phyloP scores from a whole-genome alignment of 2,797 vertebrate species.

The Benthosema pterotum region DNA sequence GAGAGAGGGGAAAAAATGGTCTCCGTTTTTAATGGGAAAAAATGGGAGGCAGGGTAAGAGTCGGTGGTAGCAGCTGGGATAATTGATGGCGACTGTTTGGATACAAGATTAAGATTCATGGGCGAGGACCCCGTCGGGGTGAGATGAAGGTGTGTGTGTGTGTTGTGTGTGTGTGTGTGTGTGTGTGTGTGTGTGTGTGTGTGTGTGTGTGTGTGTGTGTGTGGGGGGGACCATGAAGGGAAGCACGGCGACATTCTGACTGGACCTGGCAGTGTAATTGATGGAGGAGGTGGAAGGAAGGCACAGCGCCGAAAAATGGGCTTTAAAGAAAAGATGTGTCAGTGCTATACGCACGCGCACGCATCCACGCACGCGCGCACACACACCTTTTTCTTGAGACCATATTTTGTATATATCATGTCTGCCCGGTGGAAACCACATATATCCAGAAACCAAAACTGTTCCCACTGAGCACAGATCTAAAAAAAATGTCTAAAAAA shows the following conservation, averaged over 20 bases:
- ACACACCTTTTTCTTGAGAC: too few species aligned
- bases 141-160: conserved; percentile 8
- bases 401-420: too few species aligned
- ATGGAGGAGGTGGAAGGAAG: conserved; percentile 54
- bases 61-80: conserved; percentile 69
- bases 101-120: conserved; percentile 83
- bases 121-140: conserved; percentile 54
- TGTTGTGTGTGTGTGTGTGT: conserved; percentile 40
- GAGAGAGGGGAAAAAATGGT: conserved; percentile 45
- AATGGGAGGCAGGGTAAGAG: conserved; percentile 73
- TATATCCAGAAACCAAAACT: too few species aligned
- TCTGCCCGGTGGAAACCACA: too few species aligned
- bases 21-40: conserved; percentile 72
- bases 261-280: conserved; percentile 66
- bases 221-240: conserved; percentile 61
- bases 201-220: conserved; percentile 29
- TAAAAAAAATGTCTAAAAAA: too few species aligned
- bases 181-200: conserved; percentile 41
- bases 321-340: too few species aligned
- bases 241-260: conserved; percentile 66
- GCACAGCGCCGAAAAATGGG: background rate
- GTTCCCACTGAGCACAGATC: too few species aligned
- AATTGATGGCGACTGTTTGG: conserved; percentile 83
- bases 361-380: too few species aligned
- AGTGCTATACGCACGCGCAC: too few species aligned